Evolutionary conservation across 2,113 vertebrate species (phyloP), one percentile per base, ranked within the genome.

Genomic region (Cheirogaleus medius): DNA sequence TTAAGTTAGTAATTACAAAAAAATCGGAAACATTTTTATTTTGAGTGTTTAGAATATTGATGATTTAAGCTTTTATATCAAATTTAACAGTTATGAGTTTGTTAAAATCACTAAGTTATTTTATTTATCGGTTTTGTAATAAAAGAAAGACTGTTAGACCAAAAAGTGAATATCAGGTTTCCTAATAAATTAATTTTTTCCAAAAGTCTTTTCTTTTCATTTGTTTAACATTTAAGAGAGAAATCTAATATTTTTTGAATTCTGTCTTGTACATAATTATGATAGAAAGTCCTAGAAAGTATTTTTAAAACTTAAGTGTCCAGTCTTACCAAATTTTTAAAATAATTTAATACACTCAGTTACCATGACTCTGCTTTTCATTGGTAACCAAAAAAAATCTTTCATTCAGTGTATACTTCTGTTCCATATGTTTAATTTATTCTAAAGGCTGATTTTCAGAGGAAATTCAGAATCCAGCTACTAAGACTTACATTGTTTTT

Each of bases 41-140:
- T 90, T 76, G 52, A 91, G 32, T 89, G 17, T 68, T 90, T 90
- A 81, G n/a, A 37, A 54, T 90, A 80, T 92, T 93, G 29, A 25
- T 95, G 32, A 78, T 89, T 93, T 93, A 90, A 91, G 2, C 42
- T 95, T 96, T 95, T 71, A 39, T 92, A 29, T 96, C 64, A 89
- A 13, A 82, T 89, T 94, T 92, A 80, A 87, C 68, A 80, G 17
- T 97, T 83, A 91, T 6, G 23, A 58, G 76, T 96, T 93, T 96
- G 20, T 71, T 81, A 76, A 60, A 90, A 34, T 69, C 18, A 85
- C 58, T 63, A 34, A 44, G 25, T 77, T 89, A 29, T 68, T 44
- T 96, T 63, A 27, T 95, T 66, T 91, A 34, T 47, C 34, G 77
- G 18, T 96, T 96, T 96, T 90, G 3, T 90, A 90, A 77, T 39